phyloP scores from a whole-genome alignment of 2,113 vertebrate genomes.

The Periophthalmodon schlosseri region DNA sequence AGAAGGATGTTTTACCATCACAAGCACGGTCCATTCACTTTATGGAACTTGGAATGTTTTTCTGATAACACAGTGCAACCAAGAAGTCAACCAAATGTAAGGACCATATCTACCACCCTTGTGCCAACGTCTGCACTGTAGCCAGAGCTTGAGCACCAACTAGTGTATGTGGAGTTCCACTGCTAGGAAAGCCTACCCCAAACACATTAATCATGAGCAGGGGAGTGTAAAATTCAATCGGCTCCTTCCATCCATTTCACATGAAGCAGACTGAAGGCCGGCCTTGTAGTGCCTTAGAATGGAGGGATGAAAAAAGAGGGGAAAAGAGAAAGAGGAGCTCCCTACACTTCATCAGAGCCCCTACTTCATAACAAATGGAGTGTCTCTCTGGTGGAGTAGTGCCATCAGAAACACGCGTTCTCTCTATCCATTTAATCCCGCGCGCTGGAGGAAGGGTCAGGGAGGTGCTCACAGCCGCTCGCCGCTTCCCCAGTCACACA shows the following conservation, averaged over 20 bases:
- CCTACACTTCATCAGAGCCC: constrained; percentile 94
- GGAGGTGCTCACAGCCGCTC: constrained; percentile 81
- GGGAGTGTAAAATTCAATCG: constrained; percentile 96
- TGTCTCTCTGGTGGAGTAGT: constrained; percentile 91
- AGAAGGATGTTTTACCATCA: not conserved
- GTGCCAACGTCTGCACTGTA: constrained; percentile 23
- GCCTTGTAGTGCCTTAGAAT: constrained; percentile 89
- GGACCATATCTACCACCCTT: constrained; percentile 6
- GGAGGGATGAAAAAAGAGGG: constrained; percentile 65
- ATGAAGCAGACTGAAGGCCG: constrained; percentile 90
- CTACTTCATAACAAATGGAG: constrained; percentile 92
- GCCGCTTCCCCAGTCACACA: constrained; percentile 86
- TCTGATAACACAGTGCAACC: constrained; percentile 65
- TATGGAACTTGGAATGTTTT: constrained; percentile 67
- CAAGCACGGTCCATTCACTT: not conserved
- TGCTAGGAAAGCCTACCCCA: constrained; percentile 56
- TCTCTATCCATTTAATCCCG: constrained; percentile 92
- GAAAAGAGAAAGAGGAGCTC: constrained; percentile 72
- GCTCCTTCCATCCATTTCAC: constrained; percentile 95
- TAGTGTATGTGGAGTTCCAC: constrained; percentile 67
- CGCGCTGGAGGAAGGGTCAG: constrained; percentile 85
- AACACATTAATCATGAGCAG: constrained; percentile 91
- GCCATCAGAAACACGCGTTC: constrained; percentile 88
- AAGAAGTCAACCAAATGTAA: constrained; percentile 49
- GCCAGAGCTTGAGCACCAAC: constrained; percentile 82